Base-by-base conservation (phyloP, 2,888 invertebrate genomes). In the Prosapia bicincta region DNA sequence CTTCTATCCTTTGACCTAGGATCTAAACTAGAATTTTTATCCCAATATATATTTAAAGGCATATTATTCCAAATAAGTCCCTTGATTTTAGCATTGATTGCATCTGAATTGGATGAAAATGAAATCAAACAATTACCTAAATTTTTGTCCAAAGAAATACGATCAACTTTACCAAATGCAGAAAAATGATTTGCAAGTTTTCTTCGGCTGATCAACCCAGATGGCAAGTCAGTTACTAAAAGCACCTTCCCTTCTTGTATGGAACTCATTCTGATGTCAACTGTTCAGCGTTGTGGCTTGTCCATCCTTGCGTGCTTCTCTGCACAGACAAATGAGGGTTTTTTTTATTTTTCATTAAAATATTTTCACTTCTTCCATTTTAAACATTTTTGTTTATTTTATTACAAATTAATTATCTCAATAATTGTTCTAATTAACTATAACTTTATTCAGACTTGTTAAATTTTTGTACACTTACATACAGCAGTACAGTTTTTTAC, bases 61-160 rank as follows among this genome's bases (percentile, higher is more conserved):
- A 32, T 54, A 20, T 72, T 69, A 26, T 77, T 77, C 77, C 70
- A 78, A 20, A 68, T 24, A 15, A 26, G 43, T 7, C 84, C 84
- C 30, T 85, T 76, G 13, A 65, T 74, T 74, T 85, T 80, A 15
- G 78, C 79, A 23, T 76, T 82, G 77, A 85, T 85, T 0, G 90
- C 91, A 0, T 88, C 88, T 26, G 88, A 86, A 26, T 43, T 69
- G 68, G 69, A 71, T 38, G 68, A 68, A 72, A 78, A 79, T n/a
- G 71, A 67, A 23, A 79, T 38, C 9, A 74, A 69, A 54, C 74
- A 76, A 43, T 30, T 71, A 38, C 32, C 66, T 23, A 69, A 28
- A n/a, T 78, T 30, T 32, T 72, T 72, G 24, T 75, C 73, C 32
- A 77, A 38, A 26, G 43, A 70, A 30, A 69, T 38, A 13, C 38